phyloP scores from a whole-genome alignment of 2,797 vertebrate genomes.

The Nothura maculosa region DNA sequence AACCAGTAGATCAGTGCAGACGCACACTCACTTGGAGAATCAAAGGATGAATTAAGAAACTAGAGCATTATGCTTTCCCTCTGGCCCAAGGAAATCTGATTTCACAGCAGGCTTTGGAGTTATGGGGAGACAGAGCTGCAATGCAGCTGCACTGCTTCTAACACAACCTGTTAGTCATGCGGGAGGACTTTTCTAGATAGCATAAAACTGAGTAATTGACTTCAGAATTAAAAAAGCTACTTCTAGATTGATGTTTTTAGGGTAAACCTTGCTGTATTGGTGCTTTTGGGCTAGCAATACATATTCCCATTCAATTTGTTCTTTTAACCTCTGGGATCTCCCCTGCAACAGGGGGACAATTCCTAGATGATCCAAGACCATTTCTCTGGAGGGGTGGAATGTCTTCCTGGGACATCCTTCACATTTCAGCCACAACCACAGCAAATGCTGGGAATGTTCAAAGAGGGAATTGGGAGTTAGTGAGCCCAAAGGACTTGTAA shows the following conservation, averaged over 20 bases:
- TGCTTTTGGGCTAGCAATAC: neutral
- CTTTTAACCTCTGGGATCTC: neutral
- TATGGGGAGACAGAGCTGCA: neutral
- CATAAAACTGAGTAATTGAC: too few species aligned
- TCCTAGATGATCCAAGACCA: neutral
- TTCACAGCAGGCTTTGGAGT: neutral
- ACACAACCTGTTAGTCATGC: too few species aligned
- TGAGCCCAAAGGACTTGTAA: neutral
- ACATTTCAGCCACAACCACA: accelerated
- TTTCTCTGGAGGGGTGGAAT: accelerated
- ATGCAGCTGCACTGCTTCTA: neutral
- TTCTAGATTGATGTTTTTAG: neutral
- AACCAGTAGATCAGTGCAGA: neutral
- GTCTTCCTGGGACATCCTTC: neutral
- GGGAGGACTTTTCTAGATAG: neutral
- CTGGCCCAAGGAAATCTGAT: neutral
- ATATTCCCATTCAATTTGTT: neutral
- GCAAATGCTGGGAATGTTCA: neutral
- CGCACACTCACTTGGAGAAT: neutral
- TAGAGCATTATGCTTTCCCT: neutral
- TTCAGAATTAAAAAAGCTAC: neutral
- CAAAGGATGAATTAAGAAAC: neutral
- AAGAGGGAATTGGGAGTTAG: neutral
- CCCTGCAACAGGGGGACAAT: neutral
- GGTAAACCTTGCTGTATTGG: neutral